These are phyloP conservation scores for Isurus oxyrinchus DNA, from an alignment of 2,113 vertebrate genomes.

Conservation along the genomic window DNA sequence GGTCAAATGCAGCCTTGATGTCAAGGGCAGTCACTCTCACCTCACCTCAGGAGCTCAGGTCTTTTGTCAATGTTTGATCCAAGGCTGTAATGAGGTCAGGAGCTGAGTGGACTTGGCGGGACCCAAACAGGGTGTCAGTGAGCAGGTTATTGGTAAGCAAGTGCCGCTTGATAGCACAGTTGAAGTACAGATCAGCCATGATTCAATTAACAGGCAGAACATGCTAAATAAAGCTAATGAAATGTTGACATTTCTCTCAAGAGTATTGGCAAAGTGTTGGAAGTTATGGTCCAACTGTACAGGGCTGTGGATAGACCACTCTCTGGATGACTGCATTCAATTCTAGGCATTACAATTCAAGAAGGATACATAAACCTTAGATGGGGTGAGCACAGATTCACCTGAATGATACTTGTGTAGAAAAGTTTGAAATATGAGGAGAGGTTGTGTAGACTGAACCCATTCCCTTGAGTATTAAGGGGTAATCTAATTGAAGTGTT, in stretches of 20 bases:
- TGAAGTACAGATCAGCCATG: too few relatives aligned
- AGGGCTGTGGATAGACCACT: neutral
- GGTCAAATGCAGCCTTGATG: too few relatives aligned
- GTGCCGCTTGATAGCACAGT: too few relatives aligned
- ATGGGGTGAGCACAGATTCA: neutral
- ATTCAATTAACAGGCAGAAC: too few relatives aligned
- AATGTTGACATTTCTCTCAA: neutral
- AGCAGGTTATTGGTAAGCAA: too few relatives aligned
- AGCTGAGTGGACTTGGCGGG: too few relatives aligned
- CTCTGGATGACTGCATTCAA: neutral
- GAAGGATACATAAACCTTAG: neutral
- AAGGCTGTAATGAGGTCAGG: too few relatives aligned
- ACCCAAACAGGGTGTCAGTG: too few relatives aligned
- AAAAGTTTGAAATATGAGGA: neutral
- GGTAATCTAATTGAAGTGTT: neutral
- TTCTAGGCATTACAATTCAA: neutral
- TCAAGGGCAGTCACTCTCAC: too few relatives aligned
- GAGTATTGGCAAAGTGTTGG: neutral
- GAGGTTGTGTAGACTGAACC: neutral
- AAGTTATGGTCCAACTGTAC: neutral
- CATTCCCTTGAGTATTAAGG: neutral
- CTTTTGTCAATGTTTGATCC: too few relatives aligned
- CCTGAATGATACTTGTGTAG: neutral
- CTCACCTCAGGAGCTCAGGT: too few relatives aligned
- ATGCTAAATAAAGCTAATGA: neutral